phyloP scores from a whole-genome alignment of 2,888 invertebrate species.

The Watsonalla binaria region DNA sequence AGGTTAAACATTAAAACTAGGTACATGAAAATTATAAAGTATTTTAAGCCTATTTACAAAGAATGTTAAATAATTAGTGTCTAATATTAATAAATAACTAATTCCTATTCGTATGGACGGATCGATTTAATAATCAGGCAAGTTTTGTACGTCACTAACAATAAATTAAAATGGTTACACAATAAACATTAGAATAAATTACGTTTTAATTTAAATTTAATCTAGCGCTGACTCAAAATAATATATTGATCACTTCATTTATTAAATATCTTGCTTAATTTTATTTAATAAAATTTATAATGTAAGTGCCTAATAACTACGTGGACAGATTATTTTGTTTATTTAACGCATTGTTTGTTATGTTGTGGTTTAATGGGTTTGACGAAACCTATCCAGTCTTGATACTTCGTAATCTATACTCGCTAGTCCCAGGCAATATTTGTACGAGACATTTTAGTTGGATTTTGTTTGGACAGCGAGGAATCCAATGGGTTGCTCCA shows the following conservation, averaged over 20 bases:
- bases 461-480: no score
- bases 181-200: slow-evolving; percentile 25
- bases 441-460: no score
- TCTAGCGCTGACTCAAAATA: slow-evolving; percentile 23
- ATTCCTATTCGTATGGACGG: not conserved
- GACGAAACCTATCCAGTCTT: no score
- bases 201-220: slow-evolving; percentile 11
- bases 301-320: not conserved
- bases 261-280: slow-evolving; percentile 12
- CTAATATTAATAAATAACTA: no score
- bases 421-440: no score
- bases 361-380: no score
- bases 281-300: slow-evolving; percentile 9
- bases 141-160: slow-evolving; percentile 11
- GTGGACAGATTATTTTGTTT: not conserved
- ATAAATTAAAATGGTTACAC: slow-evolving; percentile 20
- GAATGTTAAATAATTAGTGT: not conserved
- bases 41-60: slow-evolving; percentile 13
- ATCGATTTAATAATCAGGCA: not conserved
- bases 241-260: slow-evolving; percentile 8
- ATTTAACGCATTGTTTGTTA: no score
- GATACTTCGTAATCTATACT: no score
- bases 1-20: no score
- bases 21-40: no score
- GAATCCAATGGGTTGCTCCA: no score